phyloP scores from a whole-genome alignment of 2,113 vertebrate genomes.

The Nycticebus coucang region DNA sequence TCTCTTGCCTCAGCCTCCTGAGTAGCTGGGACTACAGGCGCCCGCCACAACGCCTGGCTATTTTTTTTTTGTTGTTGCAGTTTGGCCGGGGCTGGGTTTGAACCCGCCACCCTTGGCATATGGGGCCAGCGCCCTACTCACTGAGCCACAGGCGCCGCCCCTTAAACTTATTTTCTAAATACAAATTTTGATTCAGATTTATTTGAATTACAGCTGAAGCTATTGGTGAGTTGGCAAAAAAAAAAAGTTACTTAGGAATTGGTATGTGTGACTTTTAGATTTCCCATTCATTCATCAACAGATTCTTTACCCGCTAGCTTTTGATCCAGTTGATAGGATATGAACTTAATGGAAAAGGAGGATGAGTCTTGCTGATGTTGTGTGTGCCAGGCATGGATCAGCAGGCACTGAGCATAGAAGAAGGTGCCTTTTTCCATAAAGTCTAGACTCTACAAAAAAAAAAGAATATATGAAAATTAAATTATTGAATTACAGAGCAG shows the following conservation, averaged over 20 bases:
- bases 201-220: neutral
- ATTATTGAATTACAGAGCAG: neutral
- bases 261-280: neutral
- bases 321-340: neutral
- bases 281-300: neutral
- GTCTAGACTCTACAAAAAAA: neutral
- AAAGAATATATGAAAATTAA: neutral
- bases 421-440: accelerated
- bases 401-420: neutral
- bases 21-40: no score
- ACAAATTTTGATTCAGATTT: neutral
- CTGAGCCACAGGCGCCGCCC: no score
- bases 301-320: neutral
- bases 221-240: neutral
- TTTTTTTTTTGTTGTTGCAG: no score
- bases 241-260: neutral
- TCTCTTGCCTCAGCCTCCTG: no score
- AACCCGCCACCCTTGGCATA: no score
- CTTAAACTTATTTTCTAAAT: no score
- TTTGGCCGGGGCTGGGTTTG: no score
- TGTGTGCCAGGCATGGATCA: neutral
- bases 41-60: no score
- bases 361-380: neutral
- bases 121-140: no score
- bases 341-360: neutral